A percentile compares a stretch with the other conserved stretches of the same genome.
Evolutionary conservation across 2,113 vertebrate species (phyloP).

Genomic region (Mirza zaza): DNA sequence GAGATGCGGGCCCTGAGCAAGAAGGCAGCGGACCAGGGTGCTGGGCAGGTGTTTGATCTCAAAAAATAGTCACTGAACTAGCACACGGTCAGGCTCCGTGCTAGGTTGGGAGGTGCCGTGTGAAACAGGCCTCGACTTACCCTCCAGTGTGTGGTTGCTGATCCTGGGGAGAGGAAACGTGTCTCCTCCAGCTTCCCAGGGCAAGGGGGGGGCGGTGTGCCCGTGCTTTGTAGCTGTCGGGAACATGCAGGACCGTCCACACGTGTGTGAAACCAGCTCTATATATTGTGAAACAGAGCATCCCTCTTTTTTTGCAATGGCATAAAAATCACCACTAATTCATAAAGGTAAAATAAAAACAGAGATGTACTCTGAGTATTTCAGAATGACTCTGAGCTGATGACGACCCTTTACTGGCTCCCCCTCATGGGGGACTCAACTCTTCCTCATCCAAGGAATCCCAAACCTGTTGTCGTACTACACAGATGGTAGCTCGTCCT

Average conservation of each 20-base stretch:
- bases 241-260: not conserved
- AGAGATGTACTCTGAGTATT: not conserved
- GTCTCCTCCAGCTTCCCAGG: not conserved
- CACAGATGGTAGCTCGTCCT: no score
- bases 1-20: not conserved
- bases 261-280: not conserved
- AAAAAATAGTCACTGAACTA: no score
- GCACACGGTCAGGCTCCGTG: rapidly evolving
- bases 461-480: not conserved
- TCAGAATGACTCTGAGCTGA: not conserved
- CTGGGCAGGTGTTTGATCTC: not conserved
- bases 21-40: not conserved
- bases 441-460: not conserved
- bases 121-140: rapidly evolving
- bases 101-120: not conserved
- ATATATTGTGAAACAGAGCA: rapidly evolving
- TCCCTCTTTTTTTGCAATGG: not conserved
- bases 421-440: not conserved
- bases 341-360: not conserved
- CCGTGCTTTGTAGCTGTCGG: not conserved
- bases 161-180: rapidly evolving
- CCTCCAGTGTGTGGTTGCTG: rapidly evolving
- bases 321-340: not conserved
- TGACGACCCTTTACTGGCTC: rapidly evolving
- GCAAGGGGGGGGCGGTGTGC: not conserved